phyloP scores from a whole-genome alignment of 2,888 invertebrate genomes.

The Rhogogaster chlorosoma region DNA sequence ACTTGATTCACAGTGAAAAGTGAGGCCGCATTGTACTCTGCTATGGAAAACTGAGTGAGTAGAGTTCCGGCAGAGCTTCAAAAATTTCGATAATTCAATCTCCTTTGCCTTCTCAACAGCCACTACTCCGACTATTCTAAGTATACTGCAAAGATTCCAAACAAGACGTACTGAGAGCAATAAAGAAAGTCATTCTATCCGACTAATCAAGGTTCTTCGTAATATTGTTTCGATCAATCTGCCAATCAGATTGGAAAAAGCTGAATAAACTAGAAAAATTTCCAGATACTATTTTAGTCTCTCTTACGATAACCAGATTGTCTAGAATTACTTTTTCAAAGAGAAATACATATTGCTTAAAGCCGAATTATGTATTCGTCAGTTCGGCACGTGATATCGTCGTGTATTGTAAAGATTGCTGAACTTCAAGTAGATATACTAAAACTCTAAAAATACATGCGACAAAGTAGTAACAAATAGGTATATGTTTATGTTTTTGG shows the following conservation, averaged over 20 bases:
- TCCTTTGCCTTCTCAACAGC: neutral
- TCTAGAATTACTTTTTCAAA: neutral
- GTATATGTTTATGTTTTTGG: neutral
- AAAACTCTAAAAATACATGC: constrained; percentile 32
- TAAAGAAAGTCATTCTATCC: neutral
- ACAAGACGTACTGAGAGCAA: neutral
- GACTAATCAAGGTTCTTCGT: neutral
- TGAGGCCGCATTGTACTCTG: neutral
- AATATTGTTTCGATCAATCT: neutral
- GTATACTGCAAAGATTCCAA: neutral
- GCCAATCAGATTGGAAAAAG: neutral
- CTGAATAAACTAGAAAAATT: neutral
- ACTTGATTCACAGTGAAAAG: neutral
- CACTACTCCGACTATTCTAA: neutral
- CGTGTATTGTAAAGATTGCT: constrained; percentile 19
- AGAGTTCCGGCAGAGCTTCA: neutral
- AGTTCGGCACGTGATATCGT: constrained; percentile 5
- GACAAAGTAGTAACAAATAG: neutral
- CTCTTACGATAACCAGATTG: neutral
- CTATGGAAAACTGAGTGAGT: neutral
- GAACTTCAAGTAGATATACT: neutral
- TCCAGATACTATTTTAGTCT: neutral
- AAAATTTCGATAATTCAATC: neutral
- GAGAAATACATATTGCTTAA: neutral
- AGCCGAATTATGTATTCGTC: neutral